Evolutionary conservation across 2,888 invertebrate genomes (phyloP).

Genomic region (Sarcophaga rosellei): DNA sequence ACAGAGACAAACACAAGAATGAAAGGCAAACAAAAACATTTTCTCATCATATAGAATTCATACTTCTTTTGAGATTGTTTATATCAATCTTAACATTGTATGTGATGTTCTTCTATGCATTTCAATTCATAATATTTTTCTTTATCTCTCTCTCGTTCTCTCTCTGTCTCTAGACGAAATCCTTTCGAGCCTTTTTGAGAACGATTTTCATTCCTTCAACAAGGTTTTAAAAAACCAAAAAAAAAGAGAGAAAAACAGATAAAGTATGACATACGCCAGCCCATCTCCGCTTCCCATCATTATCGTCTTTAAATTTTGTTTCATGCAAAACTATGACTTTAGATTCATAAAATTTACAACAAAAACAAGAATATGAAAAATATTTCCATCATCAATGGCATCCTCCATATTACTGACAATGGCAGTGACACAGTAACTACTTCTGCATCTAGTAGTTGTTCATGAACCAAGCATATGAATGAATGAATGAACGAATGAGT

Average conservation of each 20-base stretch:
- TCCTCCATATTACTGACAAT: conserved; percentile 3
- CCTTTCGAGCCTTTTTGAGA: neutral
- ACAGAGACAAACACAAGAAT: neutral
- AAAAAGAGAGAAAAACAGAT: conserved; percentile 19
- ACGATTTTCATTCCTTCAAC: neutral
- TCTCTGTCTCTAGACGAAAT: neutral
- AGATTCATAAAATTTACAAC: conserved; percentile 25
- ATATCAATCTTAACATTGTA: neutral
- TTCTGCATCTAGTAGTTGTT: neutral
- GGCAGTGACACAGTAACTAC: neutral
- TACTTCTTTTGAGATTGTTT: neutral
- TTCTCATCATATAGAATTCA: conserved; percentile 28
- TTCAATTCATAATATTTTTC: neutral
- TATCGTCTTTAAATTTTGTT: conserved; percentile 49
- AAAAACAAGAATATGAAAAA: neutral
- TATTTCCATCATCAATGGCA: no score
- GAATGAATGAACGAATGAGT: no score
- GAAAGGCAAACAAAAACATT: conserved; percentile 1
- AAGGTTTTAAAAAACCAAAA: neutral
- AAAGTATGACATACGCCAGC: conserved; percentile 50
- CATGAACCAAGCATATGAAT: neutral
- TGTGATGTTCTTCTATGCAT: neutral
- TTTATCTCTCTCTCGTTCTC: no score
- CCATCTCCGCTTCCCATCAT: conserved; percentile 20
- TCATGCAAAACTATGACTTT: conserved; percentile 34